Percentiles rank a stretch among this genome's conserved stretches.
phyloP scores from a whole-genome alignment of 2,888 invertebrate genomes.

The Cyaniris semiargus region DNA sequence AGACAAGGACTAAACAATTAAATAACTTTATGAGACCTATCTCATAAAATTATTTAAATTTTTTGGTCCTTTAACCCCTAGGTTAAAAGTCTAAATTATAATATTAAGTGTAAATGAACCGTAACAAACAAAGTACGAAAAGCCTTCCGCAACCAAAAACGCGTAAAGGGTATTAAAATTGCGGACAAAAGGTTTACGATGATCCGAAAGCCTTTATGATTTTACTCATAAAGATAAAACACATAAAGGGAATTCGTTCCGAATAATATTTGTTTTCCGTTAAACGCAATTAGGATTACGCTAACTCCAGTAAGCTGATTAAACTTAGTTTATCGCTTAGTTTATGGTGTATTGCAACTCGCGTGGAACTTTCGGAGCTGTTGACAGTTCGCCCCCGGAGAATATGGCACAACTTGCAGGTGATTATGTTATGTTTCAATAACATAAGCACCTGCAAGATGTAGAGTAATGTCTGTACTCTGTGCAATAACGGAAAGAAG shows the following conservation, averaged over 20 bases:
- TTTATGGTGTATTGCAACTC: conserved; percentile 19
- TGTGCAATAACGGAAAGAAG: not conserved
- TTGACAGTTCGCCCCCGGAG: not conserved
- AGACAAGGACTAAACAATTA: too few relatives aligned
- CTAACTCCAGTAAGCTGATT: conserved; percentile 27
- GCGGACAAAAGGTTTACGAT: conserved; percentile 12
- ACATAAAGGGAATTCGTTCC: conserved; percentile 6
- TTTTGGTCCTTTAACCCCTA: too few relatives aligned
- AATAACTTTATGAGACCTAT: too few relatives aligned
- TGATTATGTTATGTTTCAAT: not conserved
- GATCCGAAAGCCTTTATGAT: conserved; percentile 12
- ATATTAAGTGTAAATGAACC: not conserved
- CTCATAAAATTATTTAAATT: too few relatives aligned
- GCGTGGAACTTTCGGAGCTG: not conserved
- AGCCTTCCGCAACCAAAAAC: not conserved
- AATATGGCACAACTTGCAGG: conserved; percentile 2
- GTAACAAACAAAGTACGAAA: not conserved
- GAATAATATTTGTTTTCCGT: conserved; percentile 8
- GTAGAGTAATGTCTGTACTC: too few relatives aligned
- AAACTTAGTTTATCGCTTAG: conserved; percentile 25
- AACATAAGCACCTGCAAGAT: too few relatives aligned
- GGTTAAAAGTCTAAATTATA: too few relatives aligned
- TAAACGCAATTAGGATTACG: conserved; percentile 20
- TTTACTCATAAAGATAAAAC: conserved; percentile 12
- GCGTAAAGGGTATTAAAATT: conserved; percentile 11